Evolutionary conservation across 2,113 vertebrate species (phyloP).

Genomic region (Hemichromis elongatus): DNA sequence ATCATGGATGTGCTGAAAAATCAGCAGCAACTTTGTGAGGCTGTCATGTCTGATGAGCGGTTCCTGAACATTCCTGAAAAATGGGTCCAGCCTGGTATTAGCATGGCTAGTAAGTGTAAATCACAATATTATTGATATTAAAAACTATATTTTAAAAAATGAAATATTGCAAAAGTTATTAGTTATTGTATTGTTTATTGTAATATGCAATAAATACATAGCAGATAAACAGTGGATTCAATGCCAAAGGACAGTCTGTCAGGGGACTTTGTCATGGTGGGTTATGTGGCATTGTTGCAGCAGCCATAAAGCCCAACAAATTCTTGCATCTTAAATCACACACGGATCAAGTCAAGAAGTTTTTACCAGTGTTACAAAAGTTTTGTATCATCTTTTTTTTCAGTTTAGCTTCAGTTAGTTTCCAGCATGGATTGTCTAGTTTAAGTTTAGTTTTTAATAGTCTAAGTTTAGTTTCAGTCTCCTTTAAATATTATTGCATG

Average conservation of each 20-base stretch:
- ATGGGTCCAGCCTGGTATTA: background rate
- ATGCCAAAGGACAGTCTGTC: too few relatives aligned
- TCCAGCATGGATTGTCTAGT: background rate
- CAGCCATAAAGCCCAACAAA: background rate
- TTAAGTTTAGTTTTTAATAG: background rate
- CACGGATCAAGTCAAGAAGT: fast-evolving
- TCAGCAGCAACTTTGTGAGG: background rate
- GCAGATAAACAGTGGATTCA: too few relatives aligned
- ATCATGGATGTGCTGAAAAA: background rate
- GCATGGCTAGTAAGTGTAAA: background rate
- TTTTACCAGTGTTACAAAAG: background rate
- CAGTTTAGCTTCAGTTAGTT: fast-evolving
- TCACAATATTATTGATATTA: background rate
- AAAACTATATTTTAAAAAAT: background rate
- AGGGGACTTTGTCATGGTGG: background rate
- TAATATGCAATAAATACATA: too few relatives aligned
- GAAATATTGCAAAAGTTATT: background rate
- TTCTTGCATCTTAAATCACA: background rate
- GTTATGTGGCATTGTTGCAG: background rate
- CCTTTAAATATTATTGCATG: background rate
- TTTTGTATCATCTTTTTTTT: background rate
- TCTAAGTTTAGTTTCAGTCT: background rate
- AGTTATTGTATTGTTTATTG: too few relatives aligned
- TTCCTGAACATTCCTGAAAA: background rate
- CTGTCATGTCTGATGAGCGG: background rate